Conservation (phyloP, 2,113 vertebrate species). For the Acanthochromis polyacanthus region DNA sequence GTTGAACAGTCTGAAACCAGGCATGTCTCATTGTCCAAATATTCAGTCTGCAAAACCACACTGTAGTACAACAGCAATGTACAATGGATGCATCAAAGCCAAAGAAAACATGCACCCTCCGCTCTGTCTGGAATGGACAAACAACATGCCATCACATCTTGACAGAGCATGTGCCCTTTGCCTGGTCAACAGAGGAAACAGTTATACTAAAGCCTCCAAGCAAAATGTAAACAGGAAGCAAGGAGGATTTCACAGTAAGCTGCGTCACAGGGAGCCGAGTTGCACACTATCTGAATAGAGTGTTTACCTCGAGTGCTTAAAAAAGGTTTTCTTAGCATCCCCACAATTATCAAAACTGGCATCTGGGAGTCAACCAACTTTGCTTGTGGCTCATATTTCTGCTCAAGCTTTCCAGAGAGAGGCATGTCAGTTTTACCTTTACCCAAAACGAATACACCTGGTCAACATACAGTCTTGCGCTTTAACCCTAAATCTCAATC, state of each 20-base stretch:
- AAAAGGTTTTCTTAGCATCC: neutral
- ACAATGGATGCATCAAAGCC: conserved; percentile 44
- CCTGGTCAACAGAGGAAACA: conserved; percentile 68
- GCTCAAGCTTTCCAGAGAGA: neutral
- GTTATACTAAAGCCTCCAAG: conserved; percentile 58
- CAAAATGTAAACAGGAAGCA: conserved; percentile 77
- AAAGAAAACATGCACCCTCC: conserved; percentile 44
- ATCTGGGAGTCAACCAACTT: neutral
- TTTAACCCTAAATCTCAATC: neutral
- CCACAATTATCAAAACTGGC: neutral
- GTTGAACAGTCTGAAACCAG: conserved; percentile 9
- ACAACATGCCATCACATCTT: conserved; percentile 52
- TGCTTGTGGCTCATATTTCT: neutral
- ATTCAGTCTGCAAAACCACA: conserved; percentile 31
- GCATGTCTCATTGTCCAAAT: conserved; percentile 41
- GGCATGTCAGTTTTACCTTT: neutral
- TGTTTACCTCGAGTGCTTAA: neutral
- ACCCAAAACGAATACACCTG: conserved; percentile 3
- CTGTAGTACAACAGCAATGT: neutral
- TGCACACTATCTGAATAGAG: conserved; percentile 3
- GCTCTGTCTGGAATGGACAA: conserved; percentile 52
- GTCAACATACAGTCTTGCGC: neutral
- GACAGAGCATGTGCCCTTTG: conserved; percentile 30
- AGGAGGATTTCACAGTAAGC: conserved; percentile 61
- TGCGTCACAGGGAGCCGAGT: conserved; percentile 41